phyloP scores from a whole-genome alignment of 1,140 invertebrate species.

The Proctacanthus coquilletti region DNA sequence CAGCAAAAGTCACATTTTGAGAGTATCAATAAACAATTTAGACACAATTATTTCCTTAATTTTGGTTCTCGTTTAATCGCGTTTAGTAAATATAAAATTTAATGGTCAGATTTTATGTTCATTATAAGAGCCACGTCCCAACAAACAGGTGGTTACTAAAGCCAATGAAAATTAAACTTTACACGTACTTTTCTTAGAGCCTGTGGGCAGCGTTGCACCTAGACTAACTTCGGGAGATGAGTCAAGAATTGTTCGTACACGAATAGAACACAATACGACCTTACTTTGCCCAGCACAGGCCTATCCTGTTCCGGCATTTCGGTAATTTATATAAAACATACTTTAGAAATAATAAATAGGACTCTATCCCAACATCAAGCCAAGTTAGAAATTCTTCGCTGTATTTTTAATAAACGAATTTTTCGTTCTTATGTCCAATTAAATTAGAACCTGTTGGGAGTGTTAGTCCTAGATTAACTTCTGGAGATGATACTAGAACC shows the following conservation, averaged over 20 bases:
- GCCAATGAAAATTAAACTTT: conserved; percentile 1
- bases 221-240: conserved; percentile 43
- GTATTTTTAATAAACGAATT: no score
- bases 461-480: conserved; percentile 31
- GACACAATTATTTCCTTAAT: no score
- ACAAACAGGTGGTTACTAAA: not conserved
- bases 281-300: conserved; percentile 47
- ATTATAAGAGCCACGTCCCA: no score
- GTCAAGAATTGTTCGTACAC: conserved; percentile 34
- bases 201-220: conserved; percentile 41
- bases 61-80: not conserved
- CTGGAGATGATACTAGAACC: conserved; percentile 6
- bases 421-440: no score
- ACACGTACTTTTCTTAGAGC: conserved; percentile 31
- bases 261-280: conserved; percentile 31
- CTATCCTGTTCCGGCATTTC: conserved; percentile 47
- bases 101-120: no score
- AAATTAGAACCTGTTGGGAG: conserved; percentile 32
- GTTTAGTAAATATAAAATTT: no score
- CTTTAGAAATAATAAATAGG: no score
- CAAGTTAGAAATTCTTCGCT: no score
- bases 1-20: not conserved
- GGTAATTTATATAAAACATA: conserved; percentile 40
- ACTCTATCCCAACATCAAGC: no score
- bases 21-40: no score